Evolutionary conservation across 1,140 invertebrate genomes (phyloP).

Genomic region (Tetragonula clypearis): DNA sequence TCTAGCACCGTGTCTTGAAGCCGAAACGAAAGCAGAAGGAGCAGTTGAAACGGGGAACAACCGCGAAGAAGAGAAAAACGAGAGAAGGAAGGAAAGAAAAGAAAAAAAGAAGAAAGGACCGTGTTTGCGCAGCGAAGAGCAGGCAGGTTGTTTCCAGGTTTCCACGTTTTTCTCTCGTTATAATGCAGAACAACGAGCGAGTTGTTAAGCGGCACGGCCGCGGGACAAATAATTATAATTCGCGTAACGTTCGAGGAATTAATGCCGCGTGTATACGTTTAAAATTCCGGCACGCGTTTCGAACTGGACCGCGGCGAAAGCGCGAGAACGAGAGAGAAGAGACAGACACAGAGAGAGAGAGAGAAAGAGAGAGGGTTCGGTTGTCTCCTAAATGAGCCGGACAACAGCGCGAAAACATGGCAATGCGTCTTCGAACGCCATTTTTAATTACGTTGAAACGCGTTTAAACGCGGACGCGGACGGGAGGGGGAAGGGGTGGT

Average conservation of each 20-base stretch:
- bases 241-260: slow-evolving; percentile 21
- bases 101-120: slow-evolving; percentile 8
- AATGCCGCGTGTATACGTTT: slow-evolving; percentile 6
- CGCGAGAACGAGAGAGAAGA: no score
- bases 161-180: slow-evolving; percentile 14
- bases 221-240: slow-evolving; percentile 34
- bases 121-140: neutral
- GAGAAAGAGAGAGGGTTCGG: neutral
- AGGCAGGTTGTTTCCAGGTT: slow-evolving; percentile 21
- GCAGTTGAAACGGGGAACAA: slow-evolving; percentile 1
- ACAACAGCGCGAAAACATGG: neutral
- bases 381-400: neutral
- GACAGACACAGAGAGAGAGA: neutral
- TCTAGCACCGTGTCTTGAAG: slow-evolving; percentile 5
- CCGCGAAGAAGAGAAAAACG: neutral
- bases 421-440: slow-evolving; percentile 16
- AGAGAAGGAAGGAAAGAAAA: neutral
- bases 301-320: neutral
- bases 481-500: neutral
- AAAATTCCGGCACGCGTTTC: slow-evolving; percentile 9
- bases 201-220: slow-evolving; percentile 11
- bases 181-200: slow-evolving; percentile 11
- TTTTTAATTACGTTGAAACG: slow-evolving; percentile 52
- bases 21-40: neutral
- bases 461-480: neutral